These are phyloP conservation scores for Notospermus geniculatus DNA, from an alignment of 1,140 invertebrate species.

Conservation along the genomic window DNA sequence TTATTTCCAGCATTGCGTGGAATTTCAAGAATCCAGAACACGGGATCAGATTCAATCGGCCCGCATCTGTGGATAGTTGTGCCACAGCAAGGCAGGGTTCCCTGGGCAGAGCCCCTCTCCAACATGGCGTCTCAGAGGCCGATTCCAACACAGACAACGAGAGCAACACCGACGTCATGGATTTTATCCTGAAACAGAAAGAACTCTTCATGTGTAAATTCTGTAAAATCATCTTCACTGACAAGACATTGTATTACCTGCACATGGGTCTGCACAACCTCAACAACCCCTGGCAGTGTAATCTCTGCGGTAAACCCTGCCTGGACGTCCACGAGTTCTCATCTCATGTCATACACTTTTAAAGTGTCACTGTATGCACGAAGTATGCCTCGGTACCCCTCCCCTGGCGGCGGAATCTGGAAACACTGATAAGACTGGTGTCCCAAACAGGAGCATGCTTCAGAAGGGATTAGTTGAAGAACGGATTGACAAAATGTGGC, in stretches of 20 bases:
- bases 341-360: conserved; percentile 68
- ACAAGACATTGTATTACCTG: conserved; percentile 92
- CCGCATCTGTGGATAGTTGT: neutral
- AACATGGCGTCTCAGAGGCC: conserved; percentile 8
- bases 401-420: too few relatives aligned
- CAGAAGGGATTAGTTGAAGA: too few relatives aligned
- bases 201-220: conserved; percentile 57
- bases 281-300: conserved; percentile 96
- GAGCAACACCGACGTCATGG: neutral
- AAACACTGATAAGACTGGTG: too few relatives aligned
- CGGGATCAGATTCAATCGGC: neutral
- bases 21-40: neutral
- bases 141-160: conserved; percentile 16
- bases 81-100: neutral
- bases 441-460: too few relatives aligned
- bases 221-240: conserved; percentile 91
- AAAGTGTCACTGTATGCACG: too few relatives aligned
- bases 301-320: conserved; percentile 91
- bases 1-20: too few relatives aligned
- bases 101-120: neutral
- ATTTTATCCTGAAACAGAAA: neutral
- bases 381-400: too few relatives aligned
- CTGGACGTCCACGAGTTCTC: conserved; percentile 95
- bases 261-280: conserved; percentile 97
- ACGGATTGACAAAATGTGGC: too few relatives aligned